A percentile compares a stretch with the other conserved stretches of the same genome.
Evolutionary conservation across 2,888 invertebrate genomes (phyloP).

Genomic region (Harpagoxenus sublaevis): DNA sequence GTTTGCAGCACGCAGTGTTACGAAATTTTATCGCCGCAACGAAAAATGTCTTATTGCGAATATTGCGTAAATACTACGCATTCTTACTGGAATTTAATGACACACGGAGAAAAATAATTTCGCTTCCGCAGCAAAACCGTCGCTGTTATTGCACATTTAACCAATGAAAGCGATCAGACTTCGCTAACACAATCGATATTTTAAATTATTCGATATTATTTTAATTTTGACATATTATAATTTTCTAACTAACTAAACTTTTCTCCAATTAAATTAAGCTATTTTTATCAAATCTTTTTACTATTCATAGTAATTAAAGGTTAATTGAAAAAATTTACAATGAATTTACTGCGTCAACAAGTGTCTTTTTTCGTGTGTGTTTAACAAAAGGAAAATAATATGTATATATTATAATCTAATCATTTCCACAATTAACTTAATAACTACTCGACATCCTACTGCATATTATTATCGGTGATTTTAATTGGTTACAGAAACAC

Average conservation of each 20-base stretch:
- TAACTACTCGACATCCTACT: not conserved
- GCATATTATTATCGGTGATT: slow-evolving; percentile 2
- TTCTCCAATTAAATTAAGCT: not conserved
- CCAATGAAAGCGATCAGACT: not conserved
- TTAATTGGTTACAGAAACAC: slow-evolving; percentile 28
- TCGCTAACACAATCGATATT: not conserved
- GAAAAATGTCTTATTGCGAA: slow-evolving; percentile 2
- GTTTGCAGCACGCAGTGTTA: not conserved
- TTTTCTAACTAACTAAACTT: not conserved
- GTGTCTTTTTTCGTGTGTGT: not conserved
- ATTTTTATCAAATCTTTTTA: not conserved
- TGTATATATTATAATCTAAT: not conserved
- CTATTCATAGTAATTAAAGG: not conserved
- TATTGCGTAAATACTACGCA: not conserved
- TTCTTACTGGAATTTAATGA: slow-evolving; percentile 37
- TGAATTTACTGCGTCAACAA: not conserved
- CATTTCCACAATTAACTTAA: slow-evolving; percentile 4
- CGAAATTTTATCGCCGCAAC: slow-evolving; percentile 21
- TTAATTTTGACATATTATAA: not conserved
- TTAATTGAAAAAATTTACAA: not conserved
- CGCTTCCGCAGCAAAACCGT: not conserved
- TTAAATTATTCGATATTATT: not conserved
- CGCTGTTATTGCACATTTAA: slow-evolving; percentile 21
- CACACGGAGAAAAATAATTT: slow-evolving; percentile 6
- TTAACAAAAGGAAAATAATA: not conserved